A percentile compares a stretch with the other conserved stretches of the same genome.
phyloP scores from a whole-genome alignment of 2,888 invertebrate genomes.

The Blastobasis adustella region DNA sequence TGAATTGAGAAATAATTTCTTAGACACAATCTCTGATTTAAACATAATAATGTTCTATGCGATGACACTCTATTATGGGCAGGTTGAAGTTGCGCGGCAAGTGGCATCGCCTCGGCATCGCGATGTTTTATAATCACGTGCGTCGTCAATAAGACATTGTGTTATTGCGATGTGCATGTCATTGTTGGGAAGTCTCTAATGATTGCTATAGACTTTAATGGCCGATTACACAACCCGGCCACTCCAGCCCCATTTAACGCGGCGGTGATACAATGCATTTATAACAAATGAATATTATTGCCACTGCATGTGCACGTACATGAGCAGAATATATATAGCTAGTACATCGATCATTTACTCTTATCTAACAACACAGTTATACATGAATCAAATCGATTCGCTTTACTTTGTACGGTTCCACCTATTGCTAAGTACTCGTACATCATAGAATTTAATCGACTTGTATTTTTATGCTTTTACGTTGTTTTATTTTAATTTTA shows the following conservation, averaged over 20 bases:
- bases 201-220: slow-evolving; percentile 45
- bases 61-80: too few relatives aligned
- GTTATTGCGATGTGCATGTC: slow-evolving; percentile 19
- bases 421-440: neutral
- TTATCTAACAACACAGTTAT: slow-evolving; percentile 1
- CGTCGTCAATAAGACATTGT: slow-evolving; percentile 19
- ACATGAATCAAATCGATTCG: neutral
- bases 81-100: too few relatives aligned
- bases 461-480: neutral
- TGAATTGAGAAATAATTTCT: too few relatives aligned
- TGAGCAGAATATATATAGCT: neutral
- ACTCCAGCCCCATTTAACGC: slow-evolving; percentile 38
- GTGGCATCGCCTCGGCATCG: too few relatives aligned
- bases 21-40: too few relatives aligned
- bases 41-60: too few relatives aligned
- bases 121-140: neutral
- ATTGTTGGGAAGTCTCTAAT: slow-evolving; percentile 24
- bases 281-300: slow-evolving; percentile 25
- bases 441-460: neutral
- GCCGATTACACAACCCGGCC: slow-evolving; percentile 45
- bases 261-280: slow-evolving; percentile 46
- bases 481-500: too few relatives aligned
- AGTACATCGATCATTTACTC: neutral
- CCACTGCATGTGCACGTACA: slow-evolving; percentile 10
- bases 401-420: neutral